Conservation (phyloP, 2,797 vertebrate species). For the Coranthus polyacanthus region DNA sequence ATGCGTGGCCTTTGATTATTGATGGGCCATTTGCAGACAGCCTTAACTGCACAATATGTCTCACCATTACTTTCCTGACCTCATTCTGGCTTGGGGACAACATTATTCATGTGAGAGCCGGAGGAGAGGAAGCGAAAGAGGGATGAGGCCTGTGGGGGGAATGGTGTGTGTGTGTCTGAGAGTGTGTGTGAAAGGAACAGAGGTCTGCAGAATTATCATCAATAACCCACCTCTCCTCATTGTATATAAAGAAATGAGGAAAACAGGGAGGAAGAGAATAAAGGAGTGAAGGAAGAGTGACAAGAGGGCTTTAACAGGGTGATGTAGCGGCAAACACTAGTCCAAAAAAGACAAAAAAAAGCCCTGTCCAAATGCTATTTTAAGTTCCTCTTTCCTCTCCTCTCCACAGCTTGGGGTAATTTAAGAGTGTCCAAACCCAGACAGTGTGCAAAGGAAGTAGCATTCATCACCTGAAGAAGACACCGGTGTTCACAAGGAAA, state of each 20-base stretch:
- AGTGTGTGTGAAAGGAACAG: constrained; percentile 44
- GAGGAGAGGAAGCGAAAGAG: constrained; percentile 65
- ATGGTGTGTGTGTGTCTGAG: constrained; percentile 34
- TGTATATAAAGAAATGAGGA: constrained; percentile 41
- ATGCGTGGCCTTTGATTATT: constrained; percentile 76
- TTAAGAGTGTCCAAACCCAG: constrained; percentile 77
- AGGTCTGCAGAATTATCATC: constrained; percentile 79
- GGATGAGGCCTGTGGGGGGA: constrained; percentile 60
- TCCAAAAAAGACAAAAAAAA: constrained; percentile 60
- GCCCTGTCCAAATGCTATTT: constrained; percentile 76
- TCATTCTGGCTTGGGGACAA: constrained; percentile 82
- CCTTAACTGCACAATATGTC: constrained; percentile 78
- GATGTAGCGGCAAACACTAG: constrained; percentile 63
- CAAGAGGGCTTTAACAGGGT: constrained; percentile 56
- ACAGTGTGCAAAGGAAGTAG: constrained; percentile 62
- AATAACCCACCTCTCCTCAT: constrained; percentile 73
- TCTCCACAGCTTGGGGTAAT: constrained; percentile 75
- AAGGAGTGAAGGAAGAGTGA: constrained; percentile 55
- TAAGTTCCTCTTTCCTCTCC: constrained; percentile 71
- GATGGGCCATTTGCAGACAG: constrained; percentile 75
- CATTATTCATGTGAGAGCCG: constrained; percentile 81
- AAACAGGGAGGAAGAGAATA: constrained; percentile 51
- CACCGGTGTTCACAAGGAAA: constrained; percentile 73
- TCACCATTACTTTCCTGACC: constrained; percentile 82
- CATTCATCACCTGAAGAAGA: constrained; percentile 80